A percentile compares a stretch with the other conserved stretches of the same genome.
Evolutionary conservation across 2,888 invertebrate genomes (phyloP).

Genomic region (Camptogramma bilineatum): DNA sequence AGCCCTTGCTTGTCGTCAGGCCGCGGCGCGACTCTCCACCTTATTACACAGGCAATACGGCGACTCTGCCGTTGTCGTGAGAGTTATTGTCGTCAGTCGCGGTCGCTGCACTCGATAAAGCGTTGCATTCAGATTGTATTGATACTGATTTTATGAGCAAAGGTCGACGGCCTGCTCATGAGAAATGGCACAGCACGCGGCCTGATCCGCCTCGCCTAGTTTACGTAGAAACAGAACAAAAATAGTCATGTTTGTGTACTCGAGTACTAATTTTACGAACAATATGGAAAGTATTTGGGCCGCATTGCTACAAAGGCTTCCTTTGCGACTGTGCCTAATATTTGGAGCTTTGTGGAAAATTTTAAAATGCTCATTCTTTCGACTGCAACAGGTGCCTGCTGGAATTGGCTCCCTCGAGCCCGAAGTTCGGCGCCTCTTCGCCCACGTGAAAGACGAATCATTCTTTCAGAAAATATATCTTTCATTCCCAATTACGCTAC

Average conservation of each 20-base stretch:
- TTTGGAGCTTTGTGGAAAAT: neutral
- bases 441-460: neutral
- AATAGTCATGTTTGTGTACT: slow-evolving; percentile 9
- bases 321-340: neutral
- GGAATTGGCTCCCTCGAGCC: neutral
- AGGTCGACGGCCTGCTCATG: slow-evolving; percentile 13
- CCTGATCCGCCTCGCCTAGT: neutral
- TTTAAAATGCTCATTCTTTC: neutral
- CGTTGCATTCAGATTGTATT: slow-evolving; percentile 11
- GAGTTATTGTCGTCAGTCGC: slow-evolving; percentile 14
- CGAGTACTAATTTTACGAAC: neutral
- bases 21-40: slow-evolving; percentile 2
- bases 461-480: neutral
- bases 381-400: slow-evolving; percentile 8
- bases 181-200: neutral
- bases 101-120: slow-evolving; percentile 22
- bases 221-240: slow-evolving; percentile 9
- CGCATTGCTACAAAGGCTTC: slow-evolving; percentile 5
- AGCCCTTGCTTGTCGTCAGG: neutral
- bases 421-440: neutral
- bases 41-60: slow-evolving; percentile 2
- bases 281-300: slow-evolving; percentile 10
- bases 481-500: neutral
- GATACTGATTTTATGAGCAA: slow-evolving; percentile 7
- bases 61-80: neutral